Evolutionary conservation across 1,140 invertebrate genomes (phyloP).

Genomic region (Calliphora vicina): DNA sequence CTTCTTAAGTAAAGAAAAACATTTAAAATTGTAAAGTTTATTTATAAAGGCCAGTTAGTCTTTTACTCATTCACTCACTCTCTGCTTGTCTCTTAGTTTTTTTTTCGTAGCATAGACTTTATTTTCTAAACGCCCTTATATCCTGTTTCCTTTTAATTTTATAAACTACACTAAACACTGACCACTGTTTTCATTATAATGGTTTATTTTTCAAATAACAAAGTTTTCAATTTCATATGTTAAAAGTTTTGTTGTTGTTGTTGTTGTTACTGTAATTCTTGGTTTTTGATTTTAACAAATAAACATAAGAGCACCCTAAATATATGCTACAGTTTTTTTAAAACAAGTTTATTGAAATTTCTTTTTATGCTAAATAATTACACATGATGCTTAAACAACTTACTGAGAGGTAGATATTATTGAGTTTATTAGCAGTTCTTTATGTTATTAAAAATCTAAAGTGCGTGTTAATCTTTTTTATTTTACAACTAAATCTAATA

Average conservation of each 20-base stretch:
- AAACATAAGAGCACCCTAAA: neutral
- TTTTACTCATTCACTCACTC: neutral
- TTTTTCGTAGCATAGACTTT: neutral
- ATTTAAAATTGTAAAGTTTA: conserved; percentile 15
- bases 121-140: neutral
- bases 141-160: neutral
- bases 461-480: too few species aligned
- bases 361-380: too few species aligned
- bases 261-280: too few species aligned
- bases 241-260: too few species aligned
- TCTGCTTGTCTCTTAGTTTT: neutral
- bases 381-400: too few species aligned
- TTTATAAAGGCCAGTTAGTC: neutral
- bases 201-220: conserved; percentile 1
- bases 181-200: conserved; percentile 10
- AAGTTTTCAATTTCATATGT: neutral
- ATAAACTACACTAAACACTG: neutral
- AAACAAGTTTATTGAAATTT: too few species aligned
- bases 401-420: too few species aligned
- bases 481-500: too few species aligned
- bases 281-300: too few species aligned
- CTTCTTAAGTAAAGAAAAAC: neutral
- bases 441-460: too few species aligned
- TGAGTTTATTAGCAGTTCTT: too few species aligned
- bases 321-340: neutral